Base-by-base conservation (phyloP, 2,113 vertebrate species). In the Oplegnathus fasciatus region DNA sequence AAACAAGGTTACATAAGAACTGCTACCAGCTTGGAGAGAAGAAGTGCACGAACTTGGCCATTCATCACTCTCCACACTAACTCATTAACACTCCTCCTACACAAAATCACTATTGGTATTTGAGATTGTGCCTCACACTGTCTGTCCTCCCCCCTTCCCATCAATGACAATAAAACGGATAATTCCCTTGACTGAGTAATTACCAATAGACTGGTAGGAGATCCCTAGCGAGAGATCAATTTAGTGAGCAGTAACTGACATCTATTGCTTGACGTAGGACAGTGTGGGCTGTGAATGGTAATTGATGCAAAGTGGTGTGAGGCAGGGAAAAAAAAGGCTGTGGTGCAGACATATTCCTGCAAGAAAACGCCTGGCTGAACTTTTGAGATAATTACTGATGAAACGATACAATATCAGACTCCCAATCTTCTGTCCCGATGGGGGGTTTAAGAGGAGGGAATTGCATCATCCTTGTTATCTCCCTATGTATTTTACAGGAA, bases 401-500 rank as follows among this genome's bases (percentile, higher is more conserved):
- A 68, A 68, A 78, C 2, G 34, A 76, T 68, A 81, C 26, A 17
- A 75, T 55, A 82, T 76, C 76, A 34, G 42, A 74, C 57, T 65
- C 61, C 79, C 32, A 42, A 78, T 86, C 78, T 62, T 80, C 42
- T 30, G 54, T 61, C 75, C 80, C 4, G 13, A 28, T 8, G 11
- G 30, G 32, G 42, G 37, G 18, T 44, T 55, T 10, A 28, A 67
- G 14, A 44, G 58, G 57, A 64, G 64, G 75, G 84, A 72, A 71
- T 37, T 93, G 95, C 55, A 68, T 62, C 61, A 61, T 86, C 73
- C 50, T 18, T 4, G 52, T 84, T 82, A 70, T 86, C 75, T 82
- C 61, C 88, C 69, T 61, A 62, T 86, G 67, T 84, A 71, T 85
- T 78, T 84, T 78, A 80, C 90, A 92, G 85, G 81, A 91, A 93